A percentile compares a stretch with the other conserved stretches of the same genome.
phyloP scores from a whole-genome alignment of 2,888 invertebrate genomes.

The Tetragnatha montana region DNA sequence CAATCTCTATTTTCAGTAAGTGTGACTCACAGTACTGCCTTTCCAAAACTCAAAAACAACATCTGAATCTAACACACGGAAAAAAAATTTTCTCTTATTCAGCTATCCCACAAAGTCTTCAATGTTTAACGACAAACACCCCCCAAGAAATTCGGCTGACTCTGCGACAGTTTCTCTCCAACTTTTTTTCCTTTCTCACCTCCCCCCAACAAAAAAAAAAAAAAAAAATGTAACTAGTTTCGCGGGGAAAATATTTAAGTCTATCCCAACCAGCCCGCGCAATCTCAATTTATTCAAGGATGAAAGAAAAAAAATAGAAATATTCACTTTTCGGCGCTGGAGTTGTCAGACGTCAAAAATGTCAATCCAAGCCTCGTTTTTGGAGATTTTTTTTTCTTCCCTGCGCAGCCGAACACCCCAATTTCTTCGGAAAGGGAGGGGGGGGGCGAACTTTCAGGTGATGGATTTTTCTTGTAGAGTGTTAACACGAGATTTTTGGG shows the following conservation, averaged over 20 bases:
- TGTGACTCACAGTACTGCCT: too few relatives aligned
- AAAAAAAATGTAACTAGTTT: slow-evolving; percentile 29
- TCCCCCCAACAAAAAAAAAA: slow-evolving; percentile 16
- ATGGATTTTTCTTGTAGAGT: slow-evolving; percentile 40
- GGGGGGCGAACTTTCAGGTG: background rate
- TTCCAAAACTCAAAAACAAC: too few relatives aligned
- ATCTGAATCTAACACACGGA: background rate
- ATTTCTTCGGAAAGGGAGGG: slow-evolving; percentile 22
- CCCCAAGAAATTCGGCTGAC: slow-evolving; percentile 24
- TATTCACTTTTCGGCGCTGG: background rate
- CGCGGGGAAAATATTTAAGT: slow-evolving; percentile 26
- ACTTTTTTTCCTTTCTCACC: background rate
- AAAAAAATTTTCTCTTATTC: slow-evolving; percentile 3
- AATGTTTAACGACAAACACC: slow-evolving; percentile 53
- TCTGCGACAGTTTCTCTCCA: slow-evolving; percentile 26
- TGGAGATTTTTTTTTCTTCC: background rate
- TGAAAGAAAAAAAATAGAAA: background rate
- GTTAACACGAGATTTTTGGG: slow-evolving; percentile 9
- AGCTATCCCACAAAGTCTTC: slow-evolving; percentile 8
- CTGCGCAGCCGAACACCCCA: slow-evolving; percentile 8
- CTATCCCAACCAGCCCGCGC: background rate
- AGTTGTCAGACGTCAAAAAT: slow-evolving; percentile 43
- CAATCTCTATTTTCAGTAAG: too few relatives aligned
- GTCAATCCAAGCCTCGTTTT: slow-evolving; percentile 31
- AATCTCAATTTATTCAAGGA: background rate